Evolutionary conservation across 2,113 vertebrate genomes (phyloP).

Genomic region (Nyctereutes procyonoides): DNA sequence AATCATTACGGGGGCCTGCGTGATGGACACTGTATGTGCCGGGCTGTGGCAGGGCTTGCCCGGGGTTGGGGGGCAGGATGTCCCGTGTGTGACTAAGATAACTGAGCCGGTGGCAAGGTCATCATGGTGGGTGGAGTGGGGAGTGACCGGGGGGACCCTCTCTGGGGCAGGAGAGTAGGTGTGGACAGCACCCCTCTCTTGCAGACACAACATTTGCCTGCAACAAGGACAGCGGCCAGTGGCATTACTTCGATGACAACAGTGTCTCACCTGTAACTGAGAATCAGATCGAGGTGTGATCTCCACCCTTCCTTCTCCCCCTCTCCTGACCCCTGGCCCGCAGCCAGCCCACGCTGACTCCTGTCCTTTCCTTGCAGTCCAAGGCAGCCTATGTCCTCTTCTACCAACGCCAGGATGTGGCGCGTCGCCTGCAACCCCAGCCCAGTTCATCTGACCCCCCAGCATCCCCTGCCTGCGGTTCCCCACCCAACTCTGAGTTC

Average conservation of each 20-base stretch:
- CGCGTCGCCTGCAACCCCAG: constrained; percentile 82
- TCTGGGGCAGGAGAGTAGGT: neutral
- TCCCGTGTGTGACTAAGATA: neutral
- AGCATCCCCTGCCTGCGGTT: constrained; percentile 64
- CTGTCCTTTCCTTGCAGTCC: constrained; percentile 84
- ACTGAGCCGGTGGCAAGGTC: neutral
- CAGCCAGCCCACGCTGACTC: neutral
- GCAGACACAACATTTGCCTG: constrained; percentile 92
- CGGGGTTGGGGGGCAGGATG: neutral
- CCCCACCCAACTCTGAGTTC: constrained; percentile 74
- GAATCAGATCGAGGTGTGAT: constrained; percentile 91
- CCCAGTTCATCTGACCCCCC: constrained; percentile 41
- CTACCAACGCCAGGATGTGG: constrained; percentile 92
- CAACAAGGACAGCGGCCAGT: constrained; percentile 93
- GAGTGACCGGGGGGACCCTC: neutral
- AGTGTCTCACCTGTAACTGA: constrained; percentile 91
- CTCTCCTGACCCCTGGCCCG: rapidly evolving
- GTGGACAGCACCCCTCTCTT: neutral
- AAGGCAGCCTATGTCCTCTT: constrained; percentile 93
- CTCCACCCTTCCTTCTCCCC: neutral
- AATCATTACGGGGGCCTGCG: constrained; percentile 94
- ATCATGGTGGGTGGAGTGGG: neutral
- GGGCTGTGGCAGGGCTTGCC: neutral
- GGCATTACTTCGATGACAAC: constrained; percentile 94
- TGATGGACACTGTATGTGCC: constrained; percentile 92